These are phyloP conservation scores for Onychorhynchus coronatus DNA, from an alignment of 2,113 vertebrate species.

Conservation along the genomic window DNA sequence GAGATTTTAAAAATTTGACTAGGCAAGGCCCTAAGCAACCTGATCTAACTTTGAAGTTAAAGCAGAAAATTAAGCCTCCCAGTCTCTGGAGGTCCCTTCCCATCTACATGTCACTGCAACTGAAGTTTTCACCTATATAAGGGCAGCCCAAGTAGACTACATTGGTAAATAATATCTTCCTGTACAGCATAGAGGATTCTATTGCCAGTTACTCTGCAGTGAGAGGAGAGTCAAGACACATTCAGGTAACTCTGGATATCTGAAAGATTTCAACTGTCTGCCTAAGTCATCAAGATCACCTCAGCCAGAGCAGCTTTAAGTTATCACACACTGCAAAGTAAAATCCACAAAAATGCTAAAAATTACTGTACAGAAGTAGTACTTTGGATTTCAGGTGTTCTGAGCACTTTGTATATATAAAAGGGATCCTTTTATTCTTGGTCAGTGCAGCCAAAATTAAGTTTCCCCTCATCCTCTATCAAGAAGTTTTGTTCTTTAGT, in stretches of 20 bases:
- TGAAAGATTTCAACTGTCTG: neutral
- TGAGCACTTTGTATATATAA: neutral
- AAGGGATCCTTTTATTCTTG: neutral
- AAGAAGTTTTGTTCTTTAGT: neutral
- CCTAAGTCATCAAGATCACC: neutral
- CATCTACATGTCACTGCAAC: neutral
- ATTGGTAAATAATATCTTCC: neutral
- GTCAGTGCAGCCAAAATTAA: neutral
- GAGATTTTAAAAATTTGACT: neutral
- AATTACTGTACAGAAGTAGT: neutral
- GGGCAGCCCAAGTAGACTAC: neutral
- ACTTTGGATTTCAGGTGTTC: neutral
- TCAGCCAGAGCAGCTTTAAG: neutral
- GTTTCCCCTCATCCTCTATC: neutral
- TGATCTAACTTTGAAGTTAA: neutral
- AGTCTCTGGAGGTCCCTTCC: neutral
- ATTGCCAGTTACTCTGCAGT: neutral
- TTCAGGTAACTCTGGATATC: neutral
- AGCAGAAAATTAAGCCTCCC: neutral
- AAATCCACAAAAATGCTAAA: neutral
- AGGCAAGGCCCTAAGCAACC: neutral
- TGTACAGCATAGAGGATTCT: neutral
- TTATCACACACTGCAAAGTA: neutral
- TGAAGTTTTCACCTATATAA: neutral
- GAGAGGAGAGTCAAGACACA: neutral